Conservation (phyloP, 2,888 invertebrate species). For the Polymixis flavicincta region DNA sequence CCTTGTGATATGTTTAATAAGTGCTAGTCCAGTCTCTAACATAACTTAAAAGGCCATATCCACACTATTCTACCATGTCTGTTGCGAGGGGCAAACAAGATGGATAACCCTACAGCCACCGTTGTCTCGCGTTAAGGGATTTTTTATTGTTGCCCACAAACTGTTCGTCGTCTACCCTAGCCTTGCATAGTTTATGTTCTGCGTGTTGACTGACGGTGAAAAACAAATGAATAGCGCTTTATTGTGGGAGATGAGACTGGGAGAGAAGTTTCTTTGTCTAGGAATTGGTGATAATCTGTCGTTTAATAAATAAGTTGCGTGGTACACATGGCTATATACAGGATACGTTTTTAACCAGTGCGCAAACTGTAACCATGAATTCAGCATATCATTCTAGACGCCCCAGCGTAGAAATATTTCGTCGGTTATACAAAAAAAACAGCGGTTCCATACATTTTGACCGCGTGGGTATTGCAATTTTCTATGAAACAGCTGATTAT, state of each 20-base stretch:
- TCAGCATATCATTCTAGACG: no score
- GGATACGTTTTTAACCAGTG: no score
- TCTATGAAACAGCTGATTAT: no score
- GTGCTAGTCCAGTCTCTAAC: no score
- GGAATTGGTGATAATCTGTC: conserved; percentile 24
- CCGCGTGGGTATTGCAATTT: no score
- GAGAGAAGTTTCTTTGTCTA: conserved; percentile 32
- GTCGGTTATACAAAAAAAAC: no score
- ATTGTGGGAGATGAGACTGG: conserved; percentile 43
- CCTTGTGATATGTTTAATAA: no score
- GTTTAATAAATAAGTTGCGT: conserved; percentile 12
- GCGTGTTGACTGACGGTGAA: conserved; percentile 54
- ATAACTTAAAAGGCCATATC: conserved; percentile 67
- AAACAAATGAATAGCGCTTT: conserved; percentile 62
- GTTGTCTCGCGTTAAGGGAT: conserved; percentile 89
- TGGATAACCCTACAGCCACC: conserved; percentile 85
- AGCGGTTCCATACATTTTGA: no score
- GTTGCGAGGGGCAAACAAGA: conserved; percentile 87
- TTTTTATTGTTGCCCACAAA: conserved; percentile 90
- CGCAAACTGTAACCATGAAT: no score
- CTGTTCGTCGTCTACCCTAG: conserved; percentile 84
- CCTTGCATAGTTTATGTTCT: conserved; percentile 86
- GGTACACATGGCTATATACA: no score
- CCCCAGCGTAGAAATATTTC: no score
- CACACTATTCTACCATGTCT: conserved; percentile 69